These are phyloP conservation scores for Cantharis rufa DNA, from an alignment of 2,888 invertebrate species.

Conservation along the genomic window DNA sequence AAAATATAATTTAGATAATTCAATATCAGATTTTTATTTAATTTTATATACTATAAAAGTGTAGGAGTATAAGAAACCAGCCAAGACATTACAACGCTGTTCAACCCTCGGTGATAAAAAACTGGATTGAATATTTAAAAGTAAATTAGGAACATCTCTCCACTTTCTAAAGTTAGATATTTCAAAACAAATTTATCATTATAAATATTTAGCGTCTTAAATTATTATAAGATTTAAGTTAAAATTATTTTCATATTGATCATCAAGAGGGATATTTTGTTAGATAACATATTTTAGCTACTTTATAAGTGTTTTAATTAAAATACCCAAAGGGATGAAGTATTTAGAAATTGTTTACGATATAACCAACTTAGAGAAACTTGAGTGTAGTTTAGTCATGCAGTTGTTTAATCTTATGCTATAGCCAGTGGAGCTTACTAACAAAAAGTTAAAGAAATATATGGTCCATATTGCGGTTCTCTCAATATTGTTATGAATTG, in stretches of 20 bases:
- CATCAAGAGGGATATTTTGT: not conserved
- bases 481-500: not conserved
- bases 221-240: not conserved
- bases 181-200: not conserved
- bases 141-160: not conserved
- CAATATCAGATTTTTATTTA: not conserved
- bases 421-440: not conserved
- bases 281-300: not conserved
- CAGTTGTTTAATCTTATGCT: not conserved
- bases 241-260: not conserved
- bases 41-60: not conserved
- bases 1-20: not conserved
- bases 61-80: not conserved
- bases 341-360: not conserved
- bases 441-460: not conserved
- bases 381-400: not conserved
- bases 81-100: not conserved
- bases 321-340: not conserved
- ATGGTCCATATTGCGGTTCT: not conserved
- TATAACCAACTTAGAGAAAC: not conserved
- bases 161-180: not conserved
- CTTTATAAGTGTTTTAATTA: not conserved
- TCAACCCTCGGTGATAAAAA: not conserved
- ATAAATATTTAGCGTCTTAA: not conserved
- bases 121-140: not conserved